Conservation (phyloP, 2,797 vertebrate genomes). For the Poecilia gillii region DNA sequence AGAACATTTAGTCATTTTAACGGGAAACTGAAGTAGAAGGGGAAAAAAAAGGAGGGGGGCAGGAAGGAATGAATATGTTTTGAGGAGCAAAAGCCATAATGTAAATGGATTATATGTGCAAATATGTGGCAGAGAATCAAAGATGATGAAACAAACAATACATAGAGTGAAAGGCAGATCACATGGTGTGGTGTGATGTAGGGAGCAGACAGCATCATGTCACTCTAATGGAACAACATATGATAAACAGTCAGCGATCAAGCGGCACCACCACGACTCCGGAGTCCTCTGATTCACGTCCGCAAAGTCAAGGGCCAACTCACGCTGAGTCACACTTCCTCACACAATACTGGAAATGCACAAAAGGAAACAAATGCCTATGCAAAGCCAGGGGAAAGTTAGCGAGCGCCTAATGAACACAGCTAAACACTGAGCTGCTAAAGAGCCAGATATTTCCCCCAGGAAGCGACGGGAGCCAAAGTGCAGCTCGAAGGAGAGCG, state of each 20-base stretch:
- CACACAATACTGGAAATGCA: conserved; percentile 39
- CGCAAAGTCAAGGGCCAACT: conserved; percentile 38
- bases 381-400: background rate
- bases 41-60: conserved; percentile 34
- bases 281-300: conserved; percentile 53
- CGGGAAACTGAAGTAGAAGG: conserved; percentile 31
- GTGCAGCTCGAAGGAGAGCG: background rate
- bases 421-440: background rate
- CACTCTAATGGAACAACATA: conserved; percentile 55
- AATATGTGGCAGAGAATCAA: background rate
- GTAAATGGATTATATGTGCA: conserved; percentile 5
- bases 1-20: conserved; percentile 57
- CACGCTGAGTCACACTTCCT: conserved; percentile 49
- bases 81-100: conserved; percentile 33
- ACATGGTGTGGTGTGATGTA: conserved; percentile 9
- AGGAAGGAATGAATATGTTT: conserved; percentile 36
- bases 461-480: background rate
- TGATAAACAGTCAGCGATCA: conserved; percentile 47
- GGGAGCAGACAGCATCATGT: conserved; percentile 48
- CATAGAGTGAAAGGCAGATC: conserved; percentile 30
- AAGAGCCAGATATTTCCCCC: background rate
- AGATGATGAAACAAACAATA: conserved; percentile 21
- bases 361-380: conserved; percentile 5
- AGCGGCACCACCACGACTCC: conserved; percentile 23
- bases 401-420: background rate